A percentile compares a stretch with the other conserved stretches of the same genome.
Conservation (phyloP, 2,888 invertebrate species). For the Caenorhabditis sinica region DNA sequence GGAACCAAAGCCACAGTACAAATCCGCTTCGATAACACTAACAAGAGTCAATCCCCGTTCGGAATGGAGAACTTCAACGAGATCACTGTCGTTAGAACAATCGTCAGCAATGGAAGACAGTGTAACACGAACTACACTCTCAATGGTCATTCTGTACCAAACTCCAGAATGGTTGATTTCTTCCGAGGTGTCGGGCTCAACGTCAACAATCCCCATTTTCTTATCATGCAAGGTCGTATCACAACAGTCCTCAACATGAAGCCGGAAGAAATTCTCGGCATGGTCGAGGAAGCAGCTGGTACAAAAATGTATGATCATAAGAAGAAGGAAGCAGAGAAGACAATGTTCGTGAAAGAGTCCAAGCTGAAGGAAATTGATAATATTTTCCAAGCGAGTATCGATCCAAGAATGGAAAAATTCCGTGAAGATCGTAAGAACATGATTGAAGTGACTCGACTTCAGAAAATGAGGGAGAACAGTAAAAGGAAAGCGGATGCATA, state of each 20-base stretch:
- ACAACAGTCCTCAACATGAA: conserved; percentile 99
- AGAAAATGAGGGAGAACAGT: conserved; percentile 34
- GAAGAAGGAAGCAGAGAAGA: conserved; percentile 91
- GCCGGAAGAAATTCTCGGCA: conserved; percentile 94
- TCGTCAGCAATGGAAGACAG: conserved; percentile 79
- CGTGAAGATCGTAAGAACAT: conserved; percentile 92
- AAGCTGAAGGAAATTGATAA: conserved; percentile 90
- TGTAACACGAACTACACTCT: conserved; percentile 90
- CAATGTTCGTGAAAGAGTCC: conserved; percentile 94
- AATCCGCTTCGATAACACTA: conserved; percentile 93
- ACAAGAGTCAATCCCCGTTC: conserved; percentile 90
- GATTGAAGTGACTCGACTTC: conserved; percentile 88
- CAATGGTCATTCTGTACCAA: conserved; percentile 93
- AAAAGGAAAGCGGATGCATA: conserved; percentile 56
- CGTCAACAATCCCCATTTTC: conserved; percentile 97
- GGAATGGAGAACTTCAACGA: conserved; percentile 94
- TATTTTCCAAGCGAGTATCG: conserved; percentile 88
- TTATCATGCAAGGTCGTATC: conserved; percentile 99
- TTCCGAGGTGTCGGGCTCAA: conserved; percentile 98
- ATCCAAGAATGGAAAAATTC: conserved; percentile 86
- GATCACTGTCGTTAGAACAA: conserved; percentile 88
- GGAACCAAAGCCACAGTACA: conserved; percentile 97
- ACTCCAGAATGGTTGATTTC: conserved; percentile 89
- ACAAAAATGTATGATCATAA: conserved; percentile 97
- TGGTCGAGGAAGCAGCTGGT: conserved; percentile 99